Evolutionary conservation across 2,113 vertebrate species (phyloP).

Genomic region (Athene cunicularia): DNA sequence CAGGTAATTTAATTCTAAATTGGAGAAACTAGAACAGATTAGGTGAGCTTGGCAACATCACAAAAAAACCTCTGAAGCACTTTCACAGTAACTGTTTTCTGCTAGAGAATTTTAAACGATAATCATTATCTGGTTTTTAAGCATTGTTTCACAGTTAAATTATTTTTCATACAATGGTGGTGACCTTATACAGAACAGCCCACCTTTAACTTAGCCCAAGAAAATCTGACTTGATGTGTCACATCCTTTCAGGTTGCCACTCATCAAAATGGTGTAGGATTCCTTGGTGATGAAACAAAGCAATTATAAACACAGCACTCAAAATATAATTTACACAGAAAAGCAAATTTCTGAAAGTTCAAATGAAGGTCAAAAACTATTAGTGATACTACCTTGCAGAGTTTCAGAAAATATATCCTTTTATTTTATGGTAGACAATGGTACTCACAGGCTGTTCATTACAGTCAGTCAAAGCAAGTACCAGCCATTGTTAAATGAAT

Average conservation of each 20-base stretch:
- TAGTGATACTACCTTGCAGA: neutral
- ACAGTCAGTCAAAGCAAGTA: neutral
- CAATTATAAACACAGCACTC: neutral
- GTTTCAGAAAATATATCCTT: neutral
- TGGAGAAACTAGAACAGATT: neutral
- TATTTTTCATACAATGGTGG: neutral
- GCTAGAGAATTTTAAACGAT: neutral
- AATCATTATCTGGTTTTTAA: neutral
- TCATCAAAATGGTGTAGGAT: neutral
- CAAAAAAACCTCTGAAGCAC: neutral
- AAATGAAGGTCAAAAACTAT: neutral
- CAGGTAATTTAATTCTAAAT: neutral
- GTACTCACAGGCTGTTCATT: neutral
- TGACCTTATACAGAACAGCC: neutral
- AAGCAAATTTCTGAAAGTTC: neutral
- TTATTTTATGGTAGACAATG: neutral
- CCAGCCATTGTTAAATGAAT: neutral
- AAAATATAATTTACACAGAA: neutral
- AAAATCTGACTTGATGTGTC: neutral
- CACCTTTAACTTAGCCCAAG: neutral
- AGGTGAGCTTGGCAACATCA: neutral
- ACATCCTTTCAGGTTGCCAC: neutral
- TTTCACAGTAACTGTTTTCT: neutral
- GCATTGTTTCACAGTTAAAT: neutral
- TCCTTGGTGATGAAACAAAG: neutral